These are phyloP conservation scores for Chloroceryle inda DNA, from an alignment of 2,797 vertebrate species.

Conservation along the genomic window DNA sequence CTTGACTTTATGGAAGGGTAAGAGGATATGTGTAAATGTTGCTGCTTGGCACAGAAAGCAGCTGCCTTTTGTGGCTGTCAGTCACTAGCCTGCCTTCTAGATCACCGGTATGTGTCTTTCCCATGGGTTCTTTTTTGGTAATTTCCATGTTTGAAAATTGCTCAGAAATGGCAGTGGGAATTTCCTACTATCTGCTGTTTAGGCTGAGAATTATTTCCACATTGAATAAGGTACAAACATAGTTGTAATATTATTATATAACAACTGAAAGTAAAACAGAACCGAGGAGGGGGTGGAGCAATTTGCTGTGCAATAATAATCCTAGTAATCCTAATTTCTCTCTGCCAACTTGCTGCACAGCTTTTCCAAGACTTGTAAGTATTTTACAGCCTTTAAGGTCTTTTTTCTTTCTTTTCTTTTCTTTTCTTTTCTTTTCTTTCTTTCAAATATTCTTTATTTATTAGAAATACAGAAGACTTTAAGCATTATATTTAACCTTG, in stretches of 20 bases:
- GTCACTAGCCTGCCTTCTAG: neutral
- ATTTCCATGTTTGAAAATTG: neutral
- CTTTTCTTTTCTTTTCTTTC: no score
- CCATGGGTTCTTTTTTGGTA: fast-evolving
- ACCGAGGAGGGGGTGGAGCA: neutral
- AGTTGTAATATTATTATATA: neutral
- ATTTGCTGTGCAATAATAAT: neutral
- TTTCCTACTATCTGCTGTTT: neutral
- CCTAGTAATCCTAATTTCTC: neutral
- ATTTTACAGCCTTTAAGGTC: neutral
- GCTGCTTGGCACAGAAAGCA: neutral
- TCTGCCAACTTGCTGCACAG: neutral
- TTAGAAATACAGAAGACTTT: neutral
- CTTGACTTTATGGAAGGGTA: neutral
- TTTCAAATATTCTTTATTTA: neutral
- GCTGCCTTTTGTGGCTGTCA: neutral
- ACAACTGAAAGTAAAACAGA: conserved; percentile 64
- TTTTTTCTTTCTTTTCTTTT: neutral
- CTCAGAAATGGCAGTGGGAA: neutral
- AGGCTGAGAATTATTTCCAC: neutral
- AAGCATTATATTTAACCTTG: neutral
- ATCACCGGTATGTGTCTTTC: neutral
- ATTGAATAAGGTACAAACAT: neutral
- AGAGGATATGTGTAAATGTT: fast-evolving
- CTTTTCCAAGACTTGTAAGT: conserved; percentile 39